These are phyloP conservation scores for Octodon degus DNA, from an alignment of 2,113 vertebrate species.

Conservation along the genomic window DNA sequence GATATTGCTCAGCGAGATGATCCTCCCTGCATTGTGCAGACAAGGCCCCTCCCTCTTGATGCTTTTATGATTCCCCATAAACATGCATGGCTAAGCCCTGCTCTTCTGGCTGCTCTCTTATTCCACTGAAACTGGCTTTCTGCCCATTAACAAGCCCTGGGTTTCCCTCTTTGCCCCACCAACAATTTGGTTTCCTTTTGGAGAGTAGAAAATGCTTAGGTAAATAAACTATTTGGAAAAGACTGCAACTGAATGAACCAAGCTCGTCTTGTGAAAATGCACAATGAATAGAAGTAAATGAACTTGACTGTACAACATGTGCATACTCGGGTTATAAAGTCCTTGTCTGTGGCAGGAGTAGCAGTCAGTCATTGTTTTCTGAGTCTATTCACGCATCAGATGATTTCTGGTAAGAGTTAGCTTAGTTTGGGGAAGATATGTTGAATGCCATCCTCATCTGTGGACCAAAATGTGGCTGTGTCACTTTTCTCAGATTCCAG, in stretches of 20 bases:
- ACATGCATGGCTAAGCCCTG: neutral
- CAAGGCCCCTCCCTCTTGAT: neutral
- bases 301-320: neutral
- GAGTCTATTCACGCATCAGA: slow-evolving; percentile 4
- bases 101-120: slow-evolving; percentile 20
- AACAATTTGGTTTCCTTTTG: slow-evolving; percentile 43
- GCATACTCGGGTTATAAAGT: slow-evolving; percentile 41
- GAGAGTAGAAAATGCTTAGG: neutral
- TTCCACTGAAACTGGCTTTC: slow-evolving; percentile 25
- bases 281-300: slow-evolving; percentile 34
- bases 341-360: slow-evolving; percentile 1
- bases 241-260: slow-evolving; percentile 3
- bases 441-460: slow-evolving; percentile 45
- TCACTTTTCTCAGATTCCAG: slow-evolving; percentile 36
- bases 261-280: slow-evolving; percentile 35
- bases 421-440: slow-evolving; percentile 40
- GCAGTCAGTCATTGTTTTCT: neutral
- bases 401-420: slow-evolving; percentile 31
- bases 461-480: slow-evolving; percentile 28
- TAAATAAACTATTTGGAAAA: slow-evolving; percentile 47
- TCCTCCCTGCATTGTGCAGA: neutral
- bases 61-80: slow-evolving; percentile 50
- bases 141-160: slow-evolving; percentile 49
- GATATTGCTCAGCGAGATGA: neutral
- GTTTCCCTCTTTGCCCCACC: slow-evolving; percentile 25